These are phyloP conservation scores for Meandrusa payeni DNA, from an alignment of 2,888 invertebrate genomes.

Conservation along the genomic window DNA sequence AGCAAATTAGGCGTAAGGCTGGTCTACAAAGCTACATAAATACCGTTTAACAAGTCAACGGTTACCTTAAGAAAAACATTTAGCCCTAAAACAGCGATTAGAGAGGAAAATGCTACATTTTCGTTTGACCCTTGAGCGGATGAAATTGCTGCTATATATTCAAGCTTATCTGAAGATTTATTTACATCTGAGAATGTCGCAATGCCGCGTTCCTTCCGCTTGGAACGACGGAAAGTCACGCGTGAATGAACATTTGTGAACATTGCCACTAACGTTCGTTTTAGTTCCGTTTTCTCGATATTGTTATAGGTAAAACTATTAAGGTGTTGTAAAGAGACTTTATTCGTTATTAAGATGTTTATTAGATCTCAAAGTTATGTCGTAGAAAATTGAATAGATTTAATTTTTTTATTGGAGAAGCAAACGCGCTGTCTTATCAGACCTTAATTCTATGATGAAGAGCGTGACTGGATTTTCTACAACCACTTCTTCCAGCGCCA, in stretches of 20 bases:
- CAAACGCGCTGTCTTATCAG: too few species aligned
- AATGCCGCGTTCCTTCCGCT: slow-evolving; percentile 26
- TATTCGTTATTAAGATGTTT: too few species aligned
- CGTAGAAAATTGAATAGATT: too few species aligned
- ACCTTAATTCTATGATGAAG: too few species aligned
- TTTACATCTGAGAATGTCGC: slow-evolving; percentile 53
- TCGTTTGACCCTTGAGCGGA: slow-evolving; percentile 59
- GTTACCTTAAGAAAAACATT: slow-evolving; percentile 5
- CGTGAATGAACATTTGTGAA: slow-evolving; percentile 31
- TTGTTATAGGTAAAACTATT: neutral
- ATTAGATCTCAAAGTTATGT: too few species aligned
- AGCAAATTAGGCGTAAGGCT: too few species aligned
- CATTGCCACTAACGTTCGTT: slow-evolving; percentile 10
- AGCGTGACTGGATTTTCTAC: too few species aligned
- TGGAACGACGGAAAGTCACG: slow-evolving; percentile 24
- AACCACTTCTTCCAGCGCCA: too few species aligned
- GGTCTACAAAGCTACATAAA: too few species aligned
- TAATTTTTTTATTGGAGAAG: too few species aligned
- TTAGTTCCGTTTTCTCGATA: slow-evolving; percentile 1
- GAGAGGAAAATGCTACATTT: slow-evolving; percentile 30
- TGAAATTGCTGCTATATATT: slow-evolving; percentile 73
- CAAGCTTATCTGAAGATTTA: slow-evolving; percentile 68
- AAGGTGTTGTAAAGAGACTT: too few species aligned
- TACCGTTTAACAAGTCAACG: neutral
- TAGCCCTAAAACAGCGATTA: neutral